Base-by-base conservation (phyloP, 2,113 vertebrate species). In the Sminthopsis crassicaudata region DNA sequence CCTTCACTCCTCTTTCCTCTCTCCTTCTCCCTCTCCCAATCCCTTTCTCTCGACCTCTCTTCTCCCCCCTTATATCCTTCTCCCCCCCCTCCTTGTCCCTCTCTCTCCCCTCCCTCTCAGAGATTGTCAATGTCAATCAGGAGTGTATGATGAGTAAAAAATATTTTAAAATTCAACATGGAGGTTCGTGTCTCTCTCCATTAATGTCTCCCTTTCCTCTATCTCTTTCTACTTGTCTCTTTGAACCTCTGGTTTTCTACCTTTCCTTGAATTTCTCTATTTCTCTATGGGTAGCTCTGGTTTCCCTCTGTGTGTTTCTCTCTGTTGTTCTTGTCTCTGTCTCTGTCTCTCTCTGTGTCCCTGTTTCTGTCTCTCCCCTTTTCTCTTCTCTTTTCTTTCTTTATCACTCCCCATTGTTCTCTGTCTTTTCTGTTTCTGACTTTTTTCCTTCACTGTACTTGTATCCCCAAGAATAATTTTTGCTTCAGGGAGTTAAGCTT, bases 401-500 rank as follows among this genome's bases (percentile, higher is more conserved):
- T 52, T 16, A 0, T 92, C 76, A 53, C 36, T 94, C 36, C 55
- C n/a, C 26, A 3, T 90, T 11, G 10, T 8, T 6, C 25, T 51
- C 36, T 57, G 14, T 7, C n/a, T 25, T 52, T 4, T 46, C 6
- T 36, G 0, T 89, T 9, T 51, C 50, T 51, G 50, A 51, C 50
- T 51, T 51, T 51, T 51, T 51, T 10, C 50, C 50, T 51, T 9
- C 50, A 51, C 50, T 51, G 50, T 9, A 51, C 50, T 25, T 96
- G 54, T 46, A 92, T 92, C n/a, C 46, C 26, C 24, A 91, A 51
- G 10, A 52, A 54, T 46, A 60, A 90, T 51, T 94, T 16, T 94
- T 90, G 48, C 26, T 46, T 96, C 25, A 55, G 12, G 96, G 93
- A 95, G 57, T 55, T 36, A 25, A 88, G 42, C 89, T 36, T 88